Percentiles rank a stretch among this genome's conserved stretches.
phyloP scores from a whole-genome alignment of 2,113 vertebrate genomes.

The Notothenia rossii region DNA sequence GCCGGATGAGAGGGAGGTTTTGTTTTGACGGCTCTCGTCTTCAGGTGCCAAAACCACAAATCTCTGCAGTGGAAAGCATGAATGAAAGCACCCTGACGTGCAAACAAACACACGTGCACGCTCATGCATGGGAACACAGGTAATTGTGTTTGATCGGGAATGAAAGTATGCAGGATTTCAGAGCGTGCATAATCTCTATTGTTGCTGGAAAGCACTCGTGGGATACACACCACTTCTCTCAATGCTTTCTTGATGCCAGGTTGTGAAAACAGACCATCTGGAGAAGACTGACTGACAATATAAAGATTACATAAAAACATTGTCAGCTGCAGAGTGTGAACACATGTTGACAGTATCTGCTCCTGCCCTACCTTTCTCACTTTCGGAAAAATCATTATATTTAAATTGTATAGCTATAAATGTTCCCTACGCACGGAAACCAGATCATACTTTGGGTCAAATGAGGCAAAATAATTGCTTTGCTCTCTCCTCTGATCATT shows the following conservation, averaged over 20 bases:
- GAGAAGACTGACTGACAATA: too few species aligned
- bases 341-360: too few species aligned
- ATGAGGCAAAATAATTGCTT: not conserved
- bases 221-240: too few species aligned
- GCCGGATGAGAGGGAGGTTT: conserved; percentile 73
- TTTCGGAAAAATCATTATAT: too few species aligned
- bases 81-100: conserved; percentile 42
- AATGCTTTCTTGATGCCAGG: too few species aligned
- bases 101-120: conserved; percentile 38
- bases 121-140: not conserved
- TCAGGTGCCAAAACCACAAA: conserved; percentile 72
- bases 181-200: not conserved
- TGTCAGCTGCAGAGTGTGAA: too few species aligned
- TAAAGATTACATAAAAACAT: too few species aligned
- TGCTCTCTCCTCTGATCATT: not conserved
- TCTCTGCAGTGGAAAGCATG: conserved; percentile 60
- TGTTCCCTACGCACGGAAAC: not conserved
- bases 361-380: too few species aligned
- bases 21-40: conserved; percentile 75
- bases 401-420: too few species aligned
- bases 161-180: conserved; percentile 1
- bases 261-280: too few species aligned
- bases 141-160: not conserved
- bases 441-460: not conserved
- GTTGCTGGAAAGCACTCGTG: not conserved